phyloP scores from a whole-genome alignment of 1,140 invertebrate genomes.

The Monochamus saltuarius region DNA sequence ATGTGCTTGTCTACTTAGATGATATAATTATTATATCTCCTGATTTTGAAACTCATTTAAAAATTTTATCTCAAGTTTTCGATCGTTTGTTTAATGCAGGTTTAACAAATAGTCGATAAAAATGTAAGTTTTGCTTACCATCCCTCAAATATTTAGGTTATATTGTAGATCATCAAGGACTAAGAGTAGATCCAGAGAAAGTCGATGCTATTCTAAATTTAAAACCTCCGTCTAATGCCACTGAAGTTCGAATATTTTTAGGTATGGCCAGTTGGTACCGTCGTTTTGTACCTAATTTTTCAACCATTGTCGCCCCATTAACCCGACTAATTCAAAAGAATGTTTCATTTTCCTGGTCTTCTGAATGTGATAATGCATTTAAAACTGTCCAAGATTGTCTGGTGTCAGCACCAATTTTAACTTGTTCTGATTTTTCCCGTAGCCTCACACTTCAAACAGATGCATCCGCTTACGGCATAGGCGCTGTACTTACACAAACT shows the following conservation, averaged over 20 bases:
- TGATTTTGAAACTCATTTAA: slow-evolving; percentile 33
- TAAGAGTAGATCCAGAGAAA: slow-evolving; percentile 51
- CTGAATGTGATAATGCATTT: slow-evolving; percentile 22
- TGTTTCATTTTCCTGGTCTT: slow-evolving; percentile 17
- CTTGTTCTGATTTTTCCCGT: too few species aligned
- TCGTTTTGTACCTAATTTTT: slow-evolving; percentile 45
- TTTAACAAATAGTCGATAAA: slow-evolving; percentile 42
- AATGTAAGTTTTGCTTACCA: slow-evolving; percentile 44
- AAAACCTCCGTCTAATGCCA: slow-evolving; percentile 40
- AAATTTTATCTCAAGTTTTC: slow-evolving; percentile 35
- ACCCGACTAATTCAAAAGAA: slow-evolving; percentile 32
- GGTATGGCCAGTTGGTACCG: slow-evolving; percentile 51
- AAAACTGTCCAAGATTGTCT: too few species aligned
- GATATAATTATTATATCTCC: slow-evolving; percentile 36
- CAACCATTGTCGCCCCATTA: slow-evolving; percentile 38
- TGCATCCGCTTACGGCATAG: too few species aligned
- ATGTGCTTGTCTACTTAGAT: slow-evolving; percentile 42
- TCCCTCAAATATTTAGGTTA: slow-evolving; percentile 44
- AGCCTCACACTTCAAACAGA: too few species aligned
- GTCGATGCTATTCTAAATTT: slow-evolving; percentile 42
- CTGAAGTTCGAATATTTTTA: slow-evolving; percentile 51
- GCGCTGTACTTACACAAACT: slow-evolving; percentile 33
- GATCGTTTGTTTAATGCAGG: slow-evolving; percentile 31
- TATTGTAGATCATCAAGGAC: slow-evolving; percentile 42
- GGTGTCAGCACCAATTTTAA: too few species aligned